Conservation (phyloP, 2,888 invertebrate species). For the Sesamia inferens region DNA sequence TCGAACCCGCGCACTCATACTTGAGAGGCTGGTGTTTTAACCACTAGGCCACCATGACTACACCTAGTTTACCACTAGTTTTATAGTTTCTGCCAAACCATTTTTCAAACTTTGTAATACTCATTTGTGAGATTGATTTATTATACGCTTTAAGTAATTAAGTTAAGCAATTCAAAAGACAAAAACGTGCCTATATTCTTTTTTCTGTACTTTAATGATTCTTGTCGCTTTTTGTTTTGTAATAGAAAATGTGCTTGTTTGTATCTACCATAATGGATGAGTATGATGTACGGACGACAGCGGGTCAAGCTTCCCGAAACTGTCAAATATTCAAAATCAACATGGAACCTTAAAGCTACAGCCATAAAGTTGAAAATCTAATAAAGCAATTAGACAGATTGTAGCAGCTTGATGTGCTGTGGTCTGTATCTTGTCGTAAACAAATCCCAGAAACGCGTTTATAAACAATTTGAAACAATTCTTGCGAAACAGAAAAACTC, state of each 20-base stretch:
- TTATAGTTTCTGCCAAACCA: neutral
- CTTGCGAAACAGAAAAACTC: slow-evolving; percentile 19
- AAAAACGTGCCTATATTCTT: neutral
- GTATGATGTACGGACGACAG: neutral
- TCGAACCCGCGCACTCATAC: too few species aligned
- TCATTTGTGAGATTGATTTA: neutral
- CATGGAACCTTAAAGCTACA: too few species aligned
- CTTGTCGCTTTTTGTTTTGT: neutral
- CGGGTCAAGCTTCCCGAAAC: too few species aligned
- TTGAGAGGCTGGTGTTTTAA: too few species aligned
- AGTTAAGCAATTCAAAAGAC: neutral
- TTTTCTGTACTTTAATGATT: neutral
- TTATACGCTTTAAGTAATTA: neutral
- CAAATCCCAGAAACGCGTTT: too few species aligned
- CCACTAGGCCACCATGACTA: too few species aligned
- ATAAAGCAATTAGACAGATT: too few species aligned
- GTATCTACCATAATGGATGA: neutral
- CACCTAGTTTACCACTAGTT: too few species aligned
- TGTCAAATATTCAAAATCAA: too few species aligned
- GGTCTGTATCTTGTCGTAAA: too few species aligned
- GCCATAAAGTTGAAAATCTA: too few species aligned
- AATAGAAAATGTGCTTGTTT: neutral
- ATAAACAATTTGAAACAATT: slow-evolving; percentile 11
- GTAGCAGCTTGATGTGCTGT: too few species aligned
- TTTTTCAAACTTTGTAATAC: neutral